Evolutionary conservation across 2,797 vertebrate species (phyloP).

Genomic region (Rhadinocentrus ornatus): DNA sequence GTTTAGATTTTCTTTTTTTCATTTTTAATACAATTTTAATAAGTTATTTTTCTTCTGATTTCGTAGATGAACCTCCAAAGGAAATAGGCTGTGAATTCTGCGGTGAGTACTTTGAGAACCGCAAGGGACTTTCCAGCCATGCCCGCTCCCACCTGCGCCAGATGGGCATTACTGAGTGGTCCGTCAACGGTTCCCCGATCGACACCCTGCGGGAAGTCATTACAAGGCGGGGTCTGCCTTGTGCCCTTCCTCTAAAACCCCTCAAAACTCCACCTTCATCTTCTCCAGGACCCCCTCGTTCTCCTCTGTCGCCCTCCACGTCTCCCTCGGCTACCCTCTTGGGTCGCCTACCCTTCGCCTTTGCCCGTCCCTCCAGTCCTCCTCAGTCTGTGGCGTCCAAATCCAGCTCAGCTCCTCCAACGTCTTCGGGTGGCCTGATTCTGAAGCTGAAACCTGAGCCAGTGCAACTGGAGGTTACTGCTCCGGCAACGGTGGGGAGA

Average conservation of each 20-base stretch:
- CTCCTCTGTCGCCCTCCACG: conserved; percentile 79
- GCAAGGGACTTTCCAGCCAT: conserved; percentile 87
- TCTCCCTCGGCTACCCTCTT: conserved; percentile 68
- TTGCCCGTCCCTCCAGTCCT: conserved; percentile 71
- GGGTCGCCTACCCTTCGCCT: conserved; percentile 76
- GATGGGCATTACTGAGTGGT: conserved; percentile 87
- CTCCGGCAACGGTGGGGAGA: conserved; percentile 65
- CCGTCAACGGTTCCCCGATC: conserved; percentile 89
- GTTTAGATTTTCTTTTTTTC: not conserved
- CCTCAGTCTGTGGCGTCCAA: conserved; percentile 81
- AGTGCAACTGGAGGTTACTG: conserved; percentile 87
- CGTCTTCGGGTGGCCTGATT: conserved; percentile 70
- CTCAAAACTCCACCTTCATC: conserved; percentile 80
- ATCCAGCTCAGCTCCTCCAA: conserved; percentile 73
- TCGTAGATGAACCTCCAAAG: conserved; percentile 81
- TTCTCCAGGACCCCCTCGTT: conserved; percentile 82
- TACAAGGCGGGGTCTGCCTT: conserved; percentile 87
- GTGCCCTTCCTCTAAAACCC: conserved; percentile 79
- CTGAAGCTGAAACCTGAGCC: conserved; percentile 91
- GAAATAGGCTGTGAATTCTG: conserved; percentile 88
- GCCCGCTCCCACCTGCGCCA: conserved; percentile 87
- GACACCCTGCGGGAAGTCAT: conserved; percentile 94
- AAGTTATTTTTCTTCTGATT: not conserved
- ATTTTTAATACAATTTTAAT: not conserved
- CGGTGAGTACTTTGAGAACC: conserved; percentile 87